Conservation (phyloP, 1,140 invertebrate genomes). For the Aphidius gifuensis region DNA sequence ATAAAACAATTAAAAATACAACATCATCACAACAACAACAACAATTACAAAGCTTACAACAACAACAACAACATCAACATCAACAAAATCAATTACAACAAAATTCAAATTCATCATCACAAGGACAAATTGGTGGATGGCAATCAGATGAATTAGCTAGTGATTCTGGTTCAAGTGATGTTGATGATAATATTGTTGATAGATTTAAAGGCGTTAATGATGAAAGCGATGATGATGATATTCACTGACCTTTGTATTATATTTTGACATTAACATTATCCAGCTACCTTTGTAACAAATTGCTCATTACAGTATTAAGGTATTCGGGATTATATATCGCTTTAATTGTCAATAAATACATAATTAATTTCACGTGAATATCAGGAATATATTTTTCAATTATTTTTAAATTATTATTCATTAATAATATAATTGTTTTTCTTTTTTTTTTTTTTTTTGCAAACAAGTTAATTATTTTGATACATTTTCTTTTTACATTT, state of each 20-base stretch:
- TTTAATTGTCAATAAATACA: constrained; percentile 55
- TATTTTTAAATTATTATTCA: too few species aligned
- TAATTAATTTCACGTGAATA: constrained; percentile 49
- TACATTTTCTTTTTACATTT: too few species aligned
- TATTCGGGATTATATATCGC: constrained; percentile 56
- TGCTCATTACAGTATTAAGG: constrained; percentile 58
- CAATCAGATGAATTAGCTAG: constrained; percentile 51
- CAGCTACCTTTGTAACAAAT: constrained; percentile 54
- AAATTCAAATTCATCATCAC: neutral
- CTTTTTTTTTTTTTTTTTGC: too few species aligned
- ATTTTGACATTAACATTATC: constrained; percentile 44
- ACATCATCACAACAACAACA: constrained; percentile 36
- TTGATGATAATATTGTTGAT: constrained; percentile 40
- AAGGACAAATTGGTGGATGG: constrained; percentile 36
- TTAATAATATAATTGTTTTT: too few species aligned
- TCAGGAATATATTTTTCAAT: constrained; percentile 38
- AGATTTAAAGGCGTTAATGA: constrained; percentile 47
- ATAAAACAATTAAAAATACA: constrained; percentile 45
- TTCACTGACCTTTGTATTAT: constrained; percentile 53
- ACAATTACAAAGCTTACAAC: constrained; percentile 11
- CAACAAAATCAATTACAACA: constrained; percentile 25
- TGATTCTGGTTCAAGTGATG: constrained; percentile 52
- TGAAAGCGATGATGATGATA: constrained; percentile 49
- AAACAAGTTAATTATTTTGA: too few species aligned
- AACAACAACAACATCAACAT: constrained; percentile 24